Evolutionary conservation across 92 coral and sea anemone genomes (phyloP).

Genomic region (Phenganax marumi): DNA sequence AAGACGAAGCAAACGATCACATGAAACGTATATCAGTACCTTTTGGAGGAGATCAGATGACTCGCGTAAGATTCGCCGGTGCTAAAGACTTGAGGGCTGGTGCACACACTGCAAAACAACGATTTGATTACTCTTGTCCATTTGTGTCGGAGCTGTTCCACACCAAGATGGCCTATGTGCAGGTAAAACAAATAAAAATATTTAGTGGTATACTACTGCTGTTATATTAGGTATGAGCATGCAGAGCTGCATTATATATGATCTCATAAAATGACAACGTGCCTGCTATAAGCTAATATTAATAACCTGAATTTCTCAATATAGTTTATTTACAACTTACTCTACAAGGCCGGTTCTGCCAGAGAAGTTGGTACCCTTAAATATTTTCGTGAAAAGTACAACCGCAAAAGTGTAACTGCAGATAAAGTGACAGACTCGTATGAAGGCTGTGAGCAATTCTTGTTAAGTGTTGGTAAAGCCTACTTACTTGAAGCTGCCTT

Average conservation of each 20-base stretch:
- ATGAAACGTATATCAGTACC: conserved; percentile 56
- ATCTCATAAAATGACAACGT: no score
- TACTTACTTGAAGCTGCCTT: conserved; percentile 63
- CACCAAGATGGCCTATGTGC: conserved; percentile 57
- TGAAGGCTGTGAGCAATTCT: conserved; percentile 66
- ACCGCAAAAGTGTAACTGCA: conserved; percentile 60
- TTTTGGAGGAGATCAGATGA: conserved; percentile 62
- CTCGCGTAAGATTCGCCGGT: conserved; percentile 57
- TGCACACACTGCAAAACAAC: conserved; percentile 47
- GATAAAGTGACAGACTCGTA: conserved; percentile 47
- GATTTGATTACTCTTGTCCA: conserved; percentile 61
- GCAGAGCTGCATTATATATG: no score
- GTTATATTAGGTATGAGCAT: no score
- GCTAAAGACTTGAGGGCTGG: conserved; percentile 54
- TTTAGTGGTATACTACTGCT: no score
- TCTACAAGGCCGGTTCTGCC: conserved; percentile 18
- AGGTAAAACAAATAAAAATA: conserved; percentile 32
- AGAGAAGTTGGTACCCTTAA: conserved; percentile 63
- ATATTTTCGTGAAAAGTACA: conserved; percentile 57
- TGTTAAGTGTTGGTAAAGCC: conserved; percentile 55
- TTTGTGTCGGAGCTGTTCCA: conserved; percentile 60
- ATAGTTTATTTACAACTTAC: conserved; percentile 19
- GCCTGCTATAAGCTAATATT: not conserved
- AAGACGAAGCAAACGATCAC: conserved; percentile 41
- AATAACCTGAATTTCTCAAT: not conserved